These are phyloP conservation scores for Eilema caniola DNA, from an alignment of 2,888 invertebrate genomes.

Conservation along the genomic window DNA sequence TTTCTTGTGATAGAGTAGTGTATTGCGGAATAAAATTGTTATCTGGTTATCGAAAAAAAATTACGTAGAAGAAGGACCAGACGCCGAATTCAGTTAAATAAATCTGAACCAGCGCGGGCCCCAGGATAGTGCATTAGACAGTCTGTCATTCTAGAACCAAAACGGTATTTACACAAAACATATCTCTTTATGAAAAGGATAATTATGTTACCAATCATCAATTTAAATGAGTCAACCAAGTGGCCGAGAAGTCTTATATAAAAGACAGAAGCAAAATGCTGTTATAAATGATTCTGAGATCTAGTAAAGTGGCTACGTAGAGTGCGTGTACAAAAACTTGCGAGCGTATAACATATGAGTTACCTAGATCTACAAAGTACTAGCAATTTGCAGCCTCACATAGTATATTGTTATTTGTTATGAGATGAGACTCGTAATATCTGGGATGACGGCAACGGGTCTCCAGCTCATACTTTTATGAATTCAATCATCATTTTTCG, in stretches of 20 bases:
- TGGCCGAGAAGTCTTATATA: too few species aligned
- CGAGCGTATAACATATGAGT: background rate
- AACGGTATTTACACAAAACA: too few species aligned
- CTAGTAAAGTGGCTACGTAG: background rate
- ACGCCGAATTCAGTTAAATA: too few species aligned
- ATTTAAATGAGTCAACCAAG: too few species aligned
- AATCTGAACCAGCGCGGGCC: too few species aligned
- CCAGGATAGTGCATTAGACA: too few species aligned
- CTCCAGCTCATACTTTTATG: conserved; percentile 3
- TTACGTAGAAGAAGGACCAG: too few species aligned
- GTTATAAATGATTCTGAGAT: background rate
- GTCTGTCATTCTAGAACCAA: too few species aligned
- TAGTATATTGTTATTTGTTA: conserved; percentile 9
- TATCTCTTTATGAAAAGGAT: too few species aligned
- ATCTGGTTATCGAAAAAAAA: background rate
- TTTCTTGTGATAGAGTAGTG: background rate
- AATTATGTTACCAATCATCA: too few species aligned
- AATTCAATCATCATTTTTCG: conserved; percentile 15
- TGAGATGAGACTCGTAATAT: conserved; percentile 9
- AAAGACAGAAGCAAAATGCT: background rate
- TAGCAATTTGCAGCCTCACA: background rate
- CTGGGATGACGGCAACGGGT: background rate
- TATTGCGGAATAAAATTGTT: background rate
- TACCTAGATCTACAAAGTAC: background rate
- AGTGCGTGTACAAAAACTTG: background rate